phyloP scores from a whole-genome alignment of 2,113 vertebrate genomes.

The Camelus dromedarius region DNA sequence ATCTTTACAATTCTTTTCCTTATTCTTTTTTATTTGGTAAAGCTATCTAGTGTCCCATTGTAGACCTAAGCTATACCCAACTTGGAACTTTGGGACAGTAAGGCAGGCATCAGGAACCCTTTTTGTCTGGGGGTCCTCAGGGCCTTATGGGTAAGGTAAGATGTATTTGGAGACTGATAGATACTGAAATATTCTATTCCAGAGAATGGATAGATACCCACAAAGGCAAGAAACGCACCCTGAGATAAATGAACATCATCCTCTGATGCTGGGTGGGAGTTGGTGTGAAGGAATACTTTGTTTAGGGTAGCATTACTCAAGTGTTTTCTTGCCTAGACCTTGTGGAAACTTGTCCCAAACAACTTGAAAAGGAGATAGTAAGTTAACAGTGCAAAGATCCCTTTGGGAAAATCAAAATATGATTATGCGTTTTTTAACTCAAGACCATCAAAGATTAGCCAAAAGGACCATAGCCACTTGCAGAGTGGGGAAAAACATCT shows the following conservation, averaged over 20 bases:
- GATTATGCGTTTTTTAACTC: neutral
- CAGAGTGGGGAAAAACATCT: neutral
- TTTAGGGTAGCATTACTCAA: neutral
- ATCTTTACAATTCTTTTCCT: neutral
- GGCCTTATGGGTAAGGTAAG: neutral
- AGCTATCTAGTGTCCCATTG: neutral
- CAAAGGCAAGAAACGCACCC: neutral
- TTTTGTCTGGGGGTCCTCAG: neutral
- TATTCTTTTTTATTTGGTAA: neutral
- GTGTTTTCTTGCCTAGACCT: neutral
- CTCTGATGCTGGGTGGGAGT: neutral
- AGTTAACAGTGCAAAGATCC: neutral
- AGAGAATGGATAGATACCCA: neutral
- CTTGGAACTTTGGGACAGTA: neutral
- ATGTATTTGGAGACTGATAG: neutral
- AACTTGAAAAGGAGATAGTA: neutral
- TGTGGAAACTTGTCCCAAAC: neutral
- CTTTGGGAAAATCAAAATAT: constrained; percentile 9
- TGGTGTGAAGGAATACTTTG: neutral
- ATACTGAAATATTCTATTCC: neutral
- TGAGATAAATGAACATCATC: neutral
- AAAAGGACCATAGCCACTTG: neutral
- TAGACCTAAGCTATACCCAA: neutral
- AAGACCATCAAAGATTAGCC: neutral
- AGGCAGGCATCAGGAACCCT: neutral